Evolutionary conservation across 2,113 vertebrate species (phyloP).

Genomic region (Dasyurus viverrinus): DNA sequence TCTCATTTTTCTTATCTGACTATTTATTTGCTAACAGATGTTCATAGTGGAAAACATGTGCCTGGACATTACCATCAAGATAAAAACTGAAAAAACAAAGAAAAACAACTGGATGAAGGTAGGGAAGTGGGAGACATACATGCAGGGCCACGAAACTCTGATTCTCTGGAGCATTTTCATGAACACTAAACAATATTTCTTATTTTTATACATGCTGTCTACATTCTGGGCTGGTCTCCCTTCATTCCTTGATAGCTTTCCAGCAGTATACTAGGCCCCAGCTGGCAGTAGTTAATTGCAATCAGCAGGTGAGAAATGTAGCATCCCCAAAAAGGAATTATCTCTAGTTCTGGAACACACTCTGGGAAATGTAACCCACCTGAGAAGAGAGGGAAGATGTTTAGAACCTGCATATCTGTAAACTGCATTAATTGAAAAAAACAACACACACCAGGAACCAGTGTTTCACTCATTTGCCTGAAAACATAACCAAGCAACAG

Average conservation of each 20-base stretch:
- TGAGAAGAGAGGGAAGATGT: conserved; percentile 69
- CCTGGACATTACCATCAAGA: conserved; percentile 39
- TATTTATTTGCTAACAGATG: conserved; percentile 63
- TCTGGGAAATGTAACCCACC: conserved; percentile 68
- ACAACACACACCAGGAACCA: conserved; percentile 58
- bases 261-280: conserved; percentile 78
- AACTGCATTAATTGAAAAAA: conserved; percentile 76
- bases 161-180: conserved; percentile 50
- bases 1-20: conserved; percentile 65
- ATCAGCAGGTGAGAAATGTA: conserved; percentile 83
- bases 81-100: conserved; percentile 48
- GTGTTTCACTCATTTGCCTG: conserved; percentile 64
- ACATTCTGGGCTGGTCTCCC: conserved; percentile 73
- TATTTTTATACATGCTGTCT: conserved; percentile 69
- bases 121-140: conserved; percentile 21
- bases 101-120: neutral
- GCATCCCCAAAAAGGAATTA: conserved; percentile 76
- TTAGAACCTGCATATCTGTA: conserved; percentile 77
- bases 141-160: neutral
- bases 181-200: conserved; percentile 42
- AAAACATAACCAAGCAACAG: conserved; percentile 68
- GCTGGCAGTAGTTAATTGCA: conserved; percentile 81
- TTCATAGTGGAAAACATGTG: conserved; percentile 57
- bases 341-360: conserved; percentile 65
- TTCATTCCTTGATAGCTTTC: conserved; percentile 81